Evolutionary conservation across 2,888 invertebrate genomes (phyloP).

Genomic region (Xylota sylvarum): DNA sequence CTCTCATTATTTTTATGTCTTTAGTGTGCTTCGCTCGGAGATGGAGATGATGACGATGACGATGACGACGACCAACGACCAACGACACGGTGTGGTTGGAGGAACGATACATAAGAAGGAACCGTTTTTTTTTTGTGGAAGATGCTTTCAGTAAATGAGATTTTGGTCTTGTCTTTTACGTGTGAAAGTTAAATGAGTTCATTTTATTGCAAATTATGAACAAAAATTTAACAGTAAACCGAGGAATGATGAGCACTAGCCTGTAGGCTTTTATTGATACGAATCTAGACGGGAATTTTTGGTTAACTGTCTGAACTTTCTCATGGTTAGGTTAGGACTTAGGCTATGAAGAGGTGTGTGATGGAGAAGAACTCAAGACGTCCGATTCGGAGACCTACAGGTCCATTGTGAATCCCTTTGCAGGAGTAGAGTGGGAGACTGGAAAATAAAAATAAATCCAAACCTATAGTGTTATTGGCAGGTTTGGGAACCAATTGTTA

Average conservation of each 20-base stretch:
- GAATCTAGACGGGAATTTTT: no score
- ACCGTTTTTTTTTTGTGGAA: not conserved
- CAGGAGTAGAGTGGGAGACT: no score
- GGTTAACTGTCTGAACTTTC: no score
- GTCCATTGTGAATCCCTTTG: no score
- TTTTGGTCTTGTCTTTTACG: not conserved
- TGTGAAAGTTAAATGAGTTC: conserved; percentile 11
- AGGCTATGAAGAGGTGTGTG: no score
- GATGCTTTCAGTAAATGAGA: conserved; percentile 4
- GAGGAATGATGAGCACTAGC: not conserved
- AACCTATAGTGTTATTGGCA: no score
- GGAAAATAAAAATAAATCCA: no score
- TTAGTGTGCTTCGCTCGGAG: not conserved
- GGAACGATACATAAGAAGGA: not conserved
- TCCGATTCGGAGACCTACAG: no score
- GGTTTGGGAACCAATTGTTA: no score
- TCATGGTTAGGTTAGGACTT: no score
- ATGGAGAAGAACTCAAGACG: no score
- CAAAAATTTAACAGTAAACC: not conserved
- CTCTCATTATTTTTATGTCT: conserved; percentile 3
- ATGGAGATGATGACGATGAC: not conserved
- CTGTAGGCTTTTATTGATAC: not conserved
- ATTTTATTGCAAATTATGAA: not conserved
- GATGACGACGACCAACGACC: no score
- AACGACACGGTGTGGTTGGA: not conserved